phyloP scores from a whole-genome alignment of 2,797 vertebrate genomes.

The Dallia pectoralis region DNA sequence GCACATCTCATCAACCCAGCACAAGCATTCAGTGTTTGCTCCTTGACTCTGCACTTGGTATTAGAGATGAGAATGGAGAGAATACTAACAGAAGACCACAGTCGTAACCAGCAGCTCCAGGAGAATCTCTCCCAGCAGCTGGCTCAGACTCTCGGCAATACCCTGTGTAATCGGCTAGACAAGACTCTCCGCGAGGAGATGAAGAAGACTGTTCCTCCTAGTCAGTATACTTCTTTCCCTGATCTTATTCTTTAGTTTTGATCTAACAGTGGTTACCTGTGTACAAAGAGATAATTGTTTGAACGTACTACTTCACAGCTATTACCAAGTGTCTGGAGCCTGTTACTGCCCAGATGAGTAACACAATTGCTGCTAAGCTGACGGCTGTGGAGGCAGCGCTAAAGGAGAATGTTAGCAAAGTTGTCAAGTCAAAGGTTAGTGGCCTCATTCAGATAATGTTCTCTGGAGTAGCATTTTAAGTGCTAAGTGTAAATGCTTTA shows the following conservation, averaged over 20 bases:
- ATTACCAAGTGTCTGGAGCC: constrained; percentile 92
- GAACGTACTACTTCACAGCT: constrained; percentile 66
- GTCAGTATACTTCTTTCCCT: constrained; percentile 71
- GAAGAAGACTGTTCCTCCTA: constrained; percentile 89
- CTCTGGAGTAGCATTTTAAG: background rate
- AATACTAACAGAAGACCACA: constrained; percentile 82
- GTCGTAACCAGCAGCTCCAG: constrained; percentile 86
- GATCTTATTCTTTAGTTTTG: background rate
- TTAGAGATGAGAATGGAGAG: constrained; percentile 87
- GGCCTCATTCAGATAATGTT: background rate
- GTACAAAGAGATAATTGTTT: background rate
- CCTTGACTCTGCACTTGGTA: constrained; percentile 67
- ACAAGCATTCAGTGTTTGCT: constrained; percentile 15
- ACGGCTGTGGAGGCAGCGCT: constrained; percentile 86
- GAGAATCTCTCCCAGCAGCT: constrained; percentile 92
- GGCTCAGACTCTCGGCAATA: constrained; percentile 81
- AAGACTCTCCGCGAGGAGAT: constrained; percentile 93
- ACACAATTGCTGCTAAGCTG: constrained; percentile 84
- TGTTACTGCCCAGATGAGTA: constrained; percentile 84
- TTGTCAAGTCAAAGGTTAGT: constrained; percentile 94
- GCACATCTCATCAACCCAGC: background rate
- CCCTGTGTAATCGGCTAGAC: constrained; percentile 85
- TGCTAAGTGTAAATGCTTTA: background rate
- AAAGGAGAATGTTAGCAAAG: constrained; percentile 91
- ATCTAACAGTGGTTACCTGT: background rate